These are phyloP conservation scores for Cairina moschata DNA, from an alignment of 2,113 vertebrate species.

Conservation along the genomic window DNA sequence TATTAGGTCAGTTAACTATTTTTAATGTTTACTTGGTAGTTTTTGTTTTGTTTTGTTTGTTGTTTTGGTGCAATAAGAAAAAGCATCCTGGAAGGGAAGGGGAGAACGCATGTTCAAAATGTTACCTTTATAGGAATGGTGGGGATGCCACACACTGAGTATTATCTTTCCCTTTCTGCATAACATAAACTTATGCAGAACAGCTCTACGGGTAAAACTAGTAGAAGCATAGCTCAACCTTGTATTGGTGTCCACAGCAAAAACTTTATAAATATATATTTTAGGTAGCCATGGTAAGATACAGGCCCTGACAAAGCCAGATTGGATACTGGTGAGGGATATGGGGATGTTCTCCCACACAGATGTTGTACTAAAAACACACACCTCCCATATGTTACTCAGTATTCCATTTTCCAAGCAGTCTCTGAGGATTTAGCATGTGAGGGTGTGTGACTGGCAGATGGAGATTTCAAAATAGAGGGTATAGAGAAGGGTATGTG, in stretches of 20 bases:
- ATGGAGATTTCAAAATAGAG: not conserved
- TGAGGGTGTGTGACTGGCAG: not conserved
- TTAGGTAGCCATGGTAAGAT: not conserved
- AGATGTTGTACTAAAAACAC: not conserved
- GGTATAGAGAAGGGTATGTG: not conserved
- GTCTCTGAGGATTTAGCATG: not conserved
- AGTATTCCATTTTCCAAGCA: not conserved
- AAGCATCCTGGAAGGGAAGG: not conserved
- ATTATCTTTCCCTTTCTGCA: not conserved
- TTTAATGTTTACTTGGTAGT: not conserved
- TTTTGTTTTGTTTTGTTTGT: not conserved
- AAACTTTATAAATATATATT: not conserved
- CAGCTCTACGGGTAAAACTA: not conserved
- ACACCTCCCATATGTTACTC: not conserved
- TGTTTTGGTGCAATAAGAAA: not conserved
- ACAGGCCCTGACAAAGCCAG: not conserved
- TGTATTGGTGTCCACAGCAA: not conserved
- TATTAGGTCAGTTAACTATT: not conserved
- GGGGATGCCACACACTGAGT: not conserved
- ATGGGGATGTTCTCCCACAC: not conserved
- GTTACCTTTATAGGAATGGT: not conserved
- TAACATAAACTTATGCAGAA: not conserved
- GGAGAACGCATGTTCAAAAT: accelerated
- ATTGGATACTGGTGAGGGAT: not conserved
- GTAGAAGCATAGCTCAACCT: accelerated